Conservation (phyloP, 2,888 invertebrate genomes). For the Drosophila birchii region DNA sequence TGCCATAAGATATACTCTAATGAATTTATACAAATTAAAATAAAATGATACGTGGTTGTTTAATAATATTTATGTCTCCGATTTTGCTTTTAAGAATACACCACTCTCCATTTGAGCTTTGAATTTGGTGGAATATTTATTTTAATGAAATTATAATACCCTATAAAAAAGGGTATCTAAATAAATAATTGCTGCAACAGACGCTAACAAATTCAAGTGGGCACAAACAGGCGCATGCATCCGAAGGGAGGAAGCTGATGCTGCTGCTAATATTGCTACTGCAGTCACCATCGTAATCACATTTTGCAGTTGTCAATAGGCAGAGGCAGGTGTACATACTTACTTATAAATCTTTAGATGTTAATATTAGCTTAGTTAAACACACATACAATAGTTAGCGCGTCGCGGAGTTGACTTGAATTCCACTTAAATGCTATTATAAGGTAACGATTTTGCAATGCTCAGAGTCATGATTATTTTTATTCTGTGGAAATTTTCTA, state of each 20-base stretch:
- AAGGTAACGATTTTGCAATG: conserved; percentile 59
- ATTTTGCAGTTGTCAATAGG: conserved; percentile 47
- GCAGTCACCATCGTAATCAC: conserved; percentile 27
- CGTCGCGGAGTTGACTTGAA: conserved; percentile 6
- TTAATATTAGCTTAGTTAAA: conserved; percentile 34
- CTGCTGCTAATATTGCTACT: conserved; percentile 1
- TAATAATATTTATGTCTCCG: neutral
- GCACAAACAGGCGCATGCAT: neutral
- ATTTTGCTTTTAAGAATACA: neutral
- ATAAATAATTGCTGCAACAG: neutral
- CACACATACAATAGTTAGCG: conserved; percentile 11
- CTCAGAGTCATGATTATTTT: conserved; percentile 65
- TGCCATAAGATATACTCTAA: neutral
- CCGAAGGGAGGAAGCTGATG: conserved; percentile 3
- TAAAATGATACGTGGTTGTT: no score
- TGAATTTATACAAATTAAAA: neutral
- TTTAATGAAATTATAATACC: neutral
- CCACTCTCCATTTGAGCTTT: no score
- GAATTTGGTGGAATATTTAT: neutral
- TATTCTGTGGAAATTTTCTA: conserved; percentile 41
- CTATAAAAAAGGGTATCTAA: neutral
- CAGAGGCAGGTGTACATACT: conserved; percentile 14
- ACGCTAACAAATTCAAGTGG: conserved; percentile 7
- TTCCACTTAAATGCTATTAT: conserved; percentile 63
- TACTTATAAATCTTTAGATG: conserved; percentile 27